Evolutionary conservation across 1,140 invertebrate species (phyloP).

Genomic region (Holotrichia oblita): DNA sequence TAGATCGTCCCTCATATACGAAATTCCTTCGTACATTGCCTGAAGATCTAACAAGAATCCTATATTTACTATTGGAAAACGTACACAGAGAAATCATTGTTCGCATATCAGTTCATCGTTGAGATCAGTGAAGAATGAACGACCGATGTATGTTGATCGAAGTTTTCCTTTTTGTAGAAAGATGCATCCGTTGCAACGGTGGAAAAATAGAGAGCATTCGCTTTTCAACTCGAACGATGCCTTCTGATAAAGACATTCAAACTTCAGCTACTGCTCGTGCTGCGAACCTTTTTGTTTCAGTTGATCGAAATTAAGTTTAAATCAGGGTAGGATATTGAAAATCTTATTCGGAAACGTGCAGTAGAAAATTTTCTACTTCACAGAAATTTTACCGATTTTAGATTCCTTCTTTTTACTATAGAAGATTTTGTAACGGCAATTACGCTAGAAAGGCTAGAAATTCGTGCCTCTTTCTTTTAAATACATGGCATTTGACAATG

Average conservation of each 20-base stretch:
- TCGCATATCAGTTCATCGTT: constrained; percentile 1
- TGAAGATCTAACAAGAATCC: not conserved
- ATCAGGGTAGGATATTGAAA: constrained; percentile 10
- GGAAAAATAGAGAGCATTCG: not conserved
- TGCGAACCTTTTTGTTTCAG: not conserved
- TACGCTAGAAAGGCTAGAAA: too few relatives aligned
- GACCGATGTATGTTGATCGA: not conserved
- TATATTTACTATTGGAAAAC: not conserved
- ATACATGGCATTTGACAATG: too few relatives aligned
- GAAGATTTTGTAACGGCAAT: too few relatives aligned
- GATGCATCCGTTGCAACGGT: not conserved
- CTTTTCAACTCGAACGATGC: not conserved
- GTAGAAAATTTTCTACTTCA: constrained; percentile 17
- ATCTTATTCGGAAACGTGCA: not conserved
- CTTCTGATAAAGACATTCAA: not conserved
- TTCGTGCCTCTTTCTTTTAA: too few relatives aligned
- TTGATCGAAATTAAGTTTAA: constrained; percentile 8
- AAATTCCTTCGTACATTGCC: not conserved
- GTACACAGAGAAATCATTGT: not conserved
- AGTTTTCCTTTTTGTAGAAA: not conserved
- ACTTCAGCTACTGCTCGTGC: not conserved
- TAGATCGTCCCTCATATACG: not conserved
- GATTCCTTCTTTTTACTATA: too few relatives aligned
- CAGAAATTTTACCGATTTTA: too few relatives aligned
- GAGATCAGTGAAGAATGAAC: not conserved